phyloP scores from a whole-genome alignment of 2,113 vertebrate genomes.

The Crotalus horridus region DNA sequence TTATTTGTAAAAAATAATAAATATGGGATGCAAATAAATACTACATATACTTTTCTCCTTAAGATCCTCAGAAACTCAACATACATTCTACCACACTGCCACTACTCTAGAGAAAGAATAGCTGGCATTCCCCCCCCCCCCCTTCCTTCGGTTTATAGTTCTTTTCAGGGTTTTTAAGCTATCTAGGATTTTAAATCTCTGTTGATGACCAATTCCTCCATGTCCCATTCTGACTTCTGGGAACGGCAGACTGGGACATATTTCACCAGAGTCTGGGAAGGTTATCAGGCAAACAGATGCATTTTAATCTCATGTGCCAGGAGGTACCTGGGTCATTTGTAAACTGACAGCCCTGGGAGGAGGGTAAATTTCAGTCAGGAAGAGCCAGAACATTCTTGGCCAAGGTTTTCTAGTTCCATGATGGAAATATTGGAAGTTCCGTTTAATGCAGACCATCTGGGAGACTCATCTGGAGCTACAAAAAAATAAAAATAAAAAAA shows the following conservation, averaged over 20 bases:
- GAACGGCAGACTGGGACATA: background rate
- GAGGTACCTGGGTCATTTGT: slow-evolving; percentile 23
- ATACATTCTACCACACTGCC: background rate
- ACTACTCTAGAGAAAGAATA: background rate
- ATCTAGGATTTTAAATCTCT: background rate
- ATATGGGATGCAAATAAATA: background rate
- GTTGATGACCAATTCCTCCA: background rate
- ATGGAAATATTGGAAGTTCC: slow-evolving; percentile 17
- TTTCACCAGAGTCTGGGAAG: slow-evolving; percentile 9
- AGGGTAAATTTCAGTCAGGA: background rate
- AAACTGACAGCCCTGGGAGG: slow-evolving; percentile 18
- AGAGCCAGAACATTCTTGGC: slow-evolving; percentile 25
- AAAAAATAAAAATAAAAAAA: background rate
- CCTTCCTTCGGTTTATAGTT: background rate
- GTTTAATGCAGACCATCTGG: slow-evolving; percentile 38
- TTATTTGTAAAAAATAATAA: background rate
- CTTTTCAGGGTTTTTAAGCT: background rate
- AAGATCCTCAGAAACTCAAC: background rate
- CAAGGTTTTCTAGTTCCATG: background rate
- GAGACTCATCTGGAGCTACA: background rate
- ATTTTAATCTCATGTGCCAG: slow-evolving; percentile 25
- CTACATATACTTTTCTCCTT: background rate
- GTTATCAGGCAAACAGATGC: slow-evolving; percentile 23
- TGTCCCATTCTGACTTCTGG: background rate
- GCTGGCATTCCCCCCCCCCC: background rate